Base-by-base conservation (phyloP, 1,140 invertebrate genomes). In the Aphis gossypii region DNA sequence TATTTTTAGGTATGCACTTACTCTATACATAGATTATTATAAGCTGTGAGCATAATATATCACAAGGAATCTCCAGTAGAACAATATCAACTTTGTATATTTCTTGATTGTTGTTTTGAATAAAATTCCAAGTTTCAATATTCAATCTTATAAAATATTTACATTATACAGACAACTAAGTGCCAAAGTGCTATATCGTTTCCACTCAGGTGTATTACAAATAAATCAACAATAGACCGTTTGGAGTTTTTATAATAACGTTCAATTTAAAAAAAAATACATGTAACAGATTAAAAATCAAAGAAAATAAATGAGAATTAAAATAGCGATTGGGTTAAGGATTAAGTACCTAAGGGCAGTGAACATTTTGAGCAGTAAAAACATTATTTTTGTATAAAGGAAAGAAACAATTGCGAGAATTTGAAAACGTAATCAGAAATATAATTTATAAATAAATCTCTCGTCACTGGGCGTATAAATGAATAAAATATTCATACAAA, bases 401-500 rank as follows among this genome's bases (percentile, higher is more conserved):
- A 76, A 76, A 30, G 30, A 76, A 76, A 35, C 30, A 76, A 76
- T n/a, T 76, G 18, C 30, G n/a, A 76, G 14, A 11, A n/a, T n/a
- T 76, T 76, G n/a, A 20, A 76, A 76, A n/a, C 56, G 30, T 18
- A 76, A 76, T 76, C 60, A n/a, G 5, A 76, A 76, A 76, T 76
- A 76, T 76, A 18, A 76, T 76, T 35, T n/a, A 76, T n/a, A 76
- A 76, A 76, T 76, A 76, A 76, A 76, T n/a, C 60, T 76, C 30
- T 76, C 30, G 5, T 76, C 30, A 14, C 60, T 76, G 60, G 60
- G 14, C n/a, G 30, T 76, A 76, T 76, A n/a, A n/a, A 76, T 76
- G 14, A 76, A n/a, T 76, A 76, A 76, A 76, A 76, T 60, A 76
- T 76, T n/a, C 60, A 76, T 76, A 76, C 30, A 76, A 76, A 68